Percentiles rank a stretch among this genome's conserved stretches.
phyloP scores from a whole-genome alignment of 2,888 invertebrate species.

The Ptychoptera albimana region DNA sequence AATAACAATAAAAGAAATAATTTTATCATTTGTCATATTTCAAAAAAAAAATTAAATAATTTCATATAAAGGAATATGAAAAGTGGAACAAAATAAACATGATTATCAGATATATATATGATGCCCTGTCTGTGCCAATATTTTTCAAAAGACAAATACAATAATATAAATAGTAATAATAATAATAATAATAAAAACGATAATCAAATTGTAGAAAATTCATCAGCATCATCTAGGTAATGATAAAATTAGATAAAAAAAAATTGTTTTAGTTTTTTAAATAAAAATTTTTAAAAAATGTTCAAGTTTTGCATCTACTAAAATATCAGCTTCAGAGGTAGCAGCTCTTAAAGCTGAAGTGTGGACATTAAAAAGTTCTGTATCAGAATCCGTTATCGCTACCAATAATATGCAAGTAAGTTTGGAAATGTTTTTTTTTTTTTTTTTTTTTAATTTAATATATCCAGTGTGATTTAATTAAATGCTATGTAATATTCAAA shows the following conservation, averaged over 20 bases:
- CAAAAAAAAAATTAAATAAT: too few species aligned
- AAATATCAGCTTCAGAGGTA: constrained; percentile 18
- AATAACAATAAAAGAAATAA: too few species aligned
- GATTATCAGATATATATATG: constrained; percentile 5
- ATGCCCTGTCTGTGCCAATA: constrained; percentile 20
- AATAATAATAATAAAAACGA: not conserved
- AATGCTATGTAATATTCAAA: not conserved
- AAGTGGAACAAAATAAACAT: too few species aligned
- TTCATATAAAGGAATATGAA: too few species aligned
- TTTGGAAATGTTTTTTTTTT: too few species aligned
- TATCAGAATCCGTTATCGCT: constrained; percentile 16
- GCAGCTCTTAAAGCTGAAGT: constrained; percentile 19
- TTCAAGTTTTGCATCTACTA: not conserved
- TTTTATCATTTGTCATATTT: too few species aligned
- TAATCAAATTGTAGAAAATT: not conserved
- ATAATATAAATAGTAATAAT: too few species aligned
- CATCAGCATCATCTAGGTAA: not conserved
- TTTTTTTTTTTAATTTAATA: not conserved
- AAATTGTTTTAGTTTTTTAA: not conserved
- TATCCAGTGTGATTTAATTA: not conserved
- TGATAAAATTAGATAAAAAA: not conserved
- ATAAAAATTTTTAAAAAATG: not conserved
- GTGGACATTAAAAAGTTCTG: constrained; percentile 19
- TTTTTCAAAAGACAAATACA: constrained; percentile 10
- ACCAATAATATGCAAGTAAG: constrained; percentile 19